phyloP scores from a whole-genome alignment of 2,888 invertebrate species.

The Ectropis crepuscularia region DNA sequence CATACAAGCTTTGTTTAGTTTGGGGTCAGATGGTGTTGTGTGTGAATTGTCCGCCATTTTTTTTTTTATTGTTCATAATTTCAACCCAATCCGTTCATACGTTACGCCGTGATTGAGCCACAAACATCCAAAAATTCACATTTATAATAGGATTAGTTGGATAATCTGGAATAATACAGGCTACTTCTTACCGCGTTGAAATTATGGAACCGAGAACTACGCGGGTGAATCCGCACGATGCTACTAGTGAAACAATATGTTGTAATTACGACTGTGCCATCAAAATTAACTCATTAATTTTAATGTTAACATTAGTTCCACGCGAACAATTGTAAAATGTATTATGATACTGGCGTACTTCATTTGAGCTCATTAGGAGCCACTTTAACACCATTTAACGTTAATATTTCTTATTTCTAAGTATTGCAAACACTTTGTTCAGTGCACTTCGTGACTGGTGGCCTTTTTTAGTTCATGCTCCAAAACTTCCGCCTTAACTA shows the following conservation, averaged over 20 bases:
- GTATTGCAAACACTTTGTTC: constrained; percentile 8
- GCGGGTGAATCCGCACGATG: neutral
- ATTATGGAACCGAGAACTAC: too few species aligned
- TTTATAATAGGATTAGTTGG: too few species aligned
- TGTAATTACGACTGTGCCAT: neutral
- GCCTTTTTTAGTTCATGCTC: constrained; percentile 11
- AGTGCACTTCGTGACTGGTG: constrained; percentile 12
- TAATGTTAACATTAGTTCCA: neutral
- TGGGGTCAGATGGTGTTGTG: too few species aligned
- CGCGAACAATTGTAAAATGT: neutral
- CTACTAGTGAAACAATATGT: neutral
- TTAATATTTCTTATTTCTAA: neutral
- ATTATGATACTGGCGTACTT: neutral
- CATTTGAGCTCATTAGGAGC: neutral
- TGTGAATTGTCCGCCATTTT: too few species aligned
- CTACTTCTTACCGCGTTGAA: too few species aligned
- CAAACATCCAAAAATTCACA: too few species aligned
- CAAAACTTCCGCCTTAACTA: constrained; percentile 5
- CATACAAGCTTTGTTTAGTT: too few species aligned
- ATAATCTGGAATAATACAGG: too few species aligned
- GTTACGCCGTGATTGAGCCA: too few species aligned
- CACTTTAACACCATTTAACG: neutral
- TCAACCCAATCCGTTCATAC: too few species aligned
- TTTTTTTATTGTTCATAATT: too few species aligned
- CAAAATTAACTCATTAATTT: neutral